Evolutionary conservation across 2,888 invertebrate species (phyloP).

Genomic region (Zeuzera pyrina): DNA sequence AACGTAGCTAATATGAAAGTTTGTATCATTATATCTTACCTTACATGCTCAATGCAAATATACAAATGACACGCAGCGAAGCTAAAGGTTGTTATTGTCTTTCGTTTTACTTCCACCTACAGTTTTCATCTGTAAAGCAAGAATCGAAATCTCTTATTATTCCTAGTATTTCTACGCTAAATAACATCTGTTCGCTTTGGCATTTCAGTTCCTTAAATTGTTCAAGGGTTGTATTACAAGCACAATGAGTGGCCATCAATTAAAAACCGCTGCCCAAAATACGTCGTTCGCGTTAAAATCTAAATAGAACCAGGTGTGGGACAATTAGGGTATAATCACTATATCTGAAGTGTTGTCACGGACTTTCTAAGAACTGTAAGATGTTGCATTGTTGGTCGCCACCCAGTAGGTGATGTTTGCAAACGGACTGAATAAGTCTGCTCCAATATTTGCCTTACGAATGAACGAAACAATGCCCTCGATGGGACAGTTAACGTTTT

Average conservation of each 20-base stretch:
- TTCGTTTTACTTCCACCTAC: too few species aligned
- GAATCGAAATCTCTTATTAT: background rate
- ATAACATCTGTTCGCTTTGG: background rate
- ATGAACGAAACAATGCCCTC: slow-evolving; percentile 65
- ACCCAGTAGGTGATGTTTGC: slow-evolving; percentile 67
- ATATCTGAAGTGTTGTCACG: slow-evolving; percentile 68
- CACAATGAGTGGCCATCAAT: slow-evolving; percentile 47
- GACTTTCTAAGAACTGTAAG: slow-evolving; percentile 43
- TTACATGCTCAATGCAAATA: too few species aligned
- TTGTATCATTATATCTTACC: too few species aligned
- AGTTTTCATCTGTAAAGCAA: too few species aligned
- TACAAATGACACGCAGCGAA: too few species aligned
- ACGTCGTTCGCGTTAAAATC: slow-evolving; percentile 52
- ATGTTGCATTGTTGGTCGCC: slow-evolving; percentile 48
- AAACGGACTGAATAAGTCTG: slow-evolving; percentile 58
- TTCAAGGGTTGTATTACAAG: slow-evolving; percentile 39
- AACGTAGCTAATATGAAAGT: too few species aligned
- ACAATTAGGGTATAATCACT: slow-evolving; percentile 69
- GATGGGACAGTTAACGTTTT: slow-evolving; percentile 61
- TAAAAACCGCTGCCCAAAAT: slow-evolving; percentile 33
- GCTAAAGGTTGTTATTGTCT: too few species aligned
- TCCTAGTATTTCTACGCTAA: background rate
- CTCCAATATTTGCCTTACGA: slow-evolving; percentile 67
- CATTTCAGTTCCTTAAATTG: slow-evolving; percentile 18
- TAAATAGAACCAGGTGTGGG: slow-evolving; percentile 62